These are phyloP conservation scores for Pandemis cinnamomeana DNA, from an alignment of 2,888 invertebrate genomes.

Conservation along the genomic window DNA sequence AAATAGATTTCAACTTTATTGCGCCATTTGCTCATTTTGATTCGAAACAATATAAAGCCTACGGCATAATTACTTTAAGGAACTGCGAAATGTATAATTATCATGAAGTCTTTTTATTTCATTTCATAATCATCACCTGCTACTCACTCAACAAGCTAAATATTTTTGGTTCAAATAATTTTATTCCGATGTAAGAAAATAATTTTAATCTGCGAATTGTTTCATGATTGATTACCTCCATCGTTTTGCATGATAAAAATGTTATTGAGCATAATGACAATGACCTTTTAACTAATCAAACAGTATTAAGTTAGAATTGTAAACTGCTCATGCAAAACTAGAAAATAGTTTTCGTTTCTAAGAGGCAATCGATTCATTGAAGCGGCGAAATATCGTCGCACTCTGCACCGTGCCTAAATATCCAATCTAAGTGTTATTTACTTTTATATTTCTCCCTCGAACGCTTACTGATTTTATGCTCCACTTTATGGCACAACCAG, in stretches of 20 bases:
- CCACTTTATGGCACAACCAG: conserved; percentile 78
- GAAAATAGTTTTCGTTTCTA: conserved; percentile 41
- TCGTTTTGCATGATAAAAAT: background rate
- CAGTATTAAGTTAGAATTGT: background rate
- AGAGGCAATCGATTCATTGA: conserved; percentile 59
- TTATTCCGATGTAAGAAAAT: background rate
- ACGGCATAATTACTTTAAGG: conserved; percentile 2
- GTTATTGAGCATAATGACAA: background rate
- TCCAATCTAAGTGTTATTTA: conserved; percentile 79
- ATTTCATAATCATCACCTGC: background rate
- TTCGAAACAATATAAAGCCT: conserved; percentile 18
- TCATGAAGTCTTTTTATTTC: background rate
- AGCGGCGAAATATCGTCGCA: conserved; percentile 55
- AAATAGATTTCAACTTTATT: conserved; percentile 40
- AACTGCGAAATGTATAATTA: background rate
- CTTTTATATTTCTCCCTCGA: conserved; percentile 76
- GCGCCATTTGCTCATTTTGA: conserved; percentile 27
- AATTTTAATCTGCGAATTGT: background rate
- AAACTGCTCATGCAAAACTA: background rate
- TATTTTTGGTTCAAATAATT: background rate
- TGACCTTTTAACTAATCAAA: background rate
- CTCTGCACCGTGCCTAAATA: conserved; percentile 61
- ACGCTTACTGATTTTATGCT: conserved; percentile 79
- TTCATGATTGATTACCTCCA: too few relatives aligned
- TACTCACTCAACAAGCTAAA: background rate